Evolutionary conservation across 2,113 vertebrate genomes (phyloP).

Genomic region (Caretta caretta): DNA sequence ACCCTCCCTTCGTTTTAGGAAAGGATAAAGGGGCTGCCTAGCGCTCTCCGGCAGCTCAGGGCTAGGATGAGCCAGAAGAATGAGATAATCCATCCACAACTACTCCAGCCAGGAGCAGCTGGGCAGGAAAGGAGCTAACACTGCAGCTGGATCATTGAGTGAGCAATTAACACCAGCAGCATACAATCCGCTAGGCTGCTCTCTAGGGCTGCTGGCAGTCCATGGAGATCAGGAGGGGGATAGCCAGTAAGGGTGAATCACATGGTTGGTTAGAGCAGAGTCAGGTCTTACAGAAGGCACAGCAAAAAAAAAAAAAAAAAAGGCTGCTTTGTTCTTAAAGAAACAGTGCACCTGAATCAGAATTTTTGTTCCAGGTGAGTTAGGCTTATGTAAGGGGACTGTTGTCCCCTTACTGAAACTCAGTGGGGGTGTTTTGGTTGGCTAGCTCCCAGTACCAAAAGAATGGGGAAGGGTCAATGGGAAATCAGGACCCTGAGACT

Average conservation of each 20-base stretch:
- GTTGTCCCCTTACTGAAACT: too few species aligned
- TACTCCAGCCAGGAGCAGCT: background rate
- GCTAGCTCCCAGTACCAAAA: too few species aligned
- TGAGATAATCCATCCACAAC: background rate
- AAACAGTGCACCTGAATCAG: background rate
- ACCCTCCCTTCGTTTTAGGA: accelerated
- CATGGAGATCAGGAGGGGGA: background rate
- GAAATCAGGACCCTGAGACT: too few species aligned
- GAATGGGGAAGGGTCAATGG: too few species aligned
- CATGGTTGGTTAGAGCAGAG: background rate
- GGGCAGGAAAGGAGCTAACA: slow-evolving; percentile 12
- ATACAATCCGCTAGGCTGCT: background rate
- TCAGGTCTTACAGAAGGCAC: background rate
- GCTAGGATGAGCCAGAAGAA: background rate
- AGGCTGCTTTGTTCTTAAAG: background rate
- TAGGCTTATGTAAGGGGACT: background rate
- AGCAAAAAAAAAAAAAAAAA: background rate
- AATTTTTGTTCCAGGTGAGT: background rate
- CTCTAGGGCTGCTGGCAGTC: background rate
- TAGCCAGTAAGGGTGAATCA: background rate
- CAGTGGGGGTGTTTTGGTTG: too few species aligned
- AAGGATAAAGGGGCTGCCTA: accelerated
- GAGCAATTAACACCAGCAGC: background rate
- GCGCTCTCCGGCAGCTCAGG: accelerated
- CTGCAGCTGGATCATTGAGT: slow-evolving; percentile 10